Conservation (phyloP, 1,140 invertebrate genomes). For the Brachionus asplanchnoidis region DNA sequence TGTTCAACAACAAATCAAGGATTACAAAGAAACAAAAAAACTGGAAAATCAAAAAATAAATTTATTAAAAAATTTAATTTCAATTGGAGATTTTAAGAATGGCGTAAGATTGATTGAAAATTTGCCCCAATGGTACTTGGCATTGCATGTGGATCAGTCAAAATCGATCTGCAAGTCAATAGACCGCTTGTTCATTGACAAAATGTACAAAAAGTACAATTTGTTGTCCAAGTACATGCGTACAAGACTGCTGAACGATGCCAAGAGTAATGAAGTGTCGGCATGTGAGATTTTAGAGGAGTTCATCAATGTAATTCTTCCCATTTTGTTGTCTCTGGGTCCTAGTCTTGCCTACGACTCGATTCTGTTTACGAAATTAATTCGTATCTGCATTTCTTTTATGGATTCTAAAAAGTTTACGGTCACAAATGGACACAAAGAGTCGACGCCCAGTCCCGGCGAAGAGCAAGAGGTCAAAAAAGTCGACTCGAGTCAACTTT, state of each 20-base stretch:
- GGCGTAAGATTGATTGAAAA: constrained; percentile 71
- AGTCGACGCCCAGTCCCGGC: not conserved
- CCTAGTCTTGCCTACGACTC: constrained; percentile 28
- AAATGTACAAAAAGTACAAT: constrained; percentile 73
- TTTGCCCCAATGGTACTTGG: constrained; percentile 71
- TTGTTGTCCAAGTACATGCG: constrained; percentile 28
- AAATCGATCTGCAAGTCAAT: constrained; percentile 72
- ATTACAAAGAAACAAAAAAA: constrained; percentile 1
- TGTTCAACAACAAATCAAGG: constrained; percentile 18
- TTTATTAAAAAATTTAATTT: constrained; percentile 77
- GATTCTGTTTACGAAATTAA: constrained; percentile 42
- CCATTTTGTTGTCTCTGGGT: not conserved
- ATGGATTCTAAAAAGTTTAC: constrained; percentile 23
- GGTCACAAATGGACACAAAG: not conserved
- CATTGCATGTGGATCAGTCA: constrained; percentile 72
- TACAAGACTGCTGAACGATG: not conserved
- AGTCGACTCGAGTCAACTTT: not conserved
- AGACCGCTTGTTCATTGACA: constrained; percentile 78
- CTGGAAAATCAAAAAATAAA: constrained; percentile 82
- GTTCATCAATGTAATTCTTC: not conserved
- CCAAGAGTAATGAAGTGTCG: not conserved
- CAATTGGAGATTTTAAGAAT: constrained; percentile 82
- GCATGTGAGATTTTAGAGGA: not conserved
- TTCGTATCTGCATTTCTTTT: constrained; percentile 36
- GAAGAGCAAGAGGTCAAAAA: not conserved